Percentiles rank a stretch among this genome's conserved stretches.
phyloP scores from a whole-genome alignment of 2,888 invertebrate genomes.

The Allygus modestus region DNA sequence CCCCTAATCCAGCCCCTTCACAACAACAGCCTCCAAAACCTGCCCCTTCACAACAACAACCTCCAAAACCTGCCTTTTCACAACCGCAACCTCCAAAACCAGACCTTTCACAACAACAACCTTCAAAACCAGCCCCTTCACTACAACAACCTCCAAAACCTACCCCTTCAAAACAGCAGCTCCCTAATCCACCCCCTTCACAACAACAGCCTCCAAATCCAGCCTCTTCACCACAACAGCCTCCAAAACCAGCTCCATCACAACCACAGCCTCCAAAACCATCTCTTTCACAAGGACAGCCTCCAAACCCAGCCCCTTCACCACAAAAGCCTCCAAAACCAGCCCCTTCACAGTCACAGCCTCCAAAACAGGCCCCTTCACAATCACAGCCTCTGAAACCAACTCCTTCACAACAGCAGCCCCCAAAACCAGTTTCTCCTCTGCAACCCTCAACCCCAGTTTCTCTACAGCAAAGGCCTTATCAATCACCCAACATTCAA shows the following conservation, averaged over 20 bases:
- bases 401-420: neutral
- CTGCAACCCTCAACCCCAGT: neutral
- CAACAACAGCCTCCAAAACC: conserved; percentile 1
- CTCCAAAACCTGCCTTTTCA: neutral
- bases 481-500: neutral
- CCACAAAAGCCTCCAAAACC: neutral
- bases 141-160: neutral
- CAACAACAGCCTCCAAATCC: neutral
- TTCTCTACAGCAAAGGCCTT: neutral
- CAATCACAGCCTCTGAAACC: neutral
- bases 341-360: neutral
- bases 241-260: neutral
- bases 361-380: neutral
- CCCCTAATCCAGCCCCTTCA: neutral
- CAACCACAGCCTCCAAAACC: neutral
- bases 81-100: neutral
- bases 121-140: neutral
- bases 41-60: neutral
- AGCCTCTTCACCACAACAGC: neutral
- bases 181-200: neutral
- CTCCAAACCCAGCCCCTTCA: neutral
- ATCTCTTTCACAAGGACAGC: neutral
- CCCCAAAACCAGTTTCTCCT: neutral
- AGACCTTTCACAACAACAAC: neutral
- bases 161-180: neutral